Evolutionary conservation across 2,797 vertebrate species (phyloP).

Genomic region (Fistularia tabacaria): DNA sequence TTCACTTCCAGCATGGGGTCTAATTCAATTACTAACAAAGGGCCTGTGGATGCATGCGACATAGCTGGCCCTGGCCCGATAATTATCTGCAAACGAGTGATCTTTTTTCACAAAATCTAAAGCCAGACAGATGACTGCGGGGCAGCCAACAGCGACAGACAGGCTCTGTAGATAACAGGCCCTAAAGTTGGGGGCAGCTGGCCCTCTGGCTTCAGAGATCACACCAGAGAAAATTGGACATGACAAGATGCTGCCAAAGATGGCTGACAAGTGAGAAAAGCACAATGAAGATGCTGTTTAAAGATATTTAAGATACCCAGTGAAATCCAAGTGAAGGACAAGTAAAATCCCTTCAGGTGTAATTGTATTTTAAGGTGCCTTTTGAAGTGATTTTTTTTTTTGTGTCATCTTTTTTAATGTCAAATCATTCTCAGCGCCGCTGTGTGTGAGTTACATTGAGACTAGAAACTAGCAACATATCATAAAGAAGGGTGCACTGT

Average conservation of each 20-base stretch:
- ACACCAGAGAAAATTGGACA: conserved; percentile 44
- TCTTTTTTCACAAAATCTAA: conserved; percentile 43
- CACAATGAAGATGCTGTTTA: conserved; percentile 29
- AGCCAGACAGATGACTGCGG: conserved; percentile 39
- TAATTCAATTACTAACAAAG: conserved; percentile 66
- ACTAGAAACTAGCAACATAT: too few species aligned
- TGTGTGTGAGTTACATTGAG: too few species aligned
- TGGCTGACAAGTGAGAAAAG: conserved; percentile 29
- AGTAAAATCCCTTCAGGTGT: background rate
- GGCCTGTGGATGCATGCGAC: conserved; percentile 50
- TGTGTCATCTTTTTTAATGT: too few species aligned
- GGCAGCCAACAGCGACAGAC: conserved; percentile 47
- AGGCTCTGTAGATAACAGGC: conserved; percentile 43
- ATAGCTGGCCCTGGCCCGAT: conserved; percentile 53
- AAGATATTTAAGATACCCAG: conserved; percentile 29
- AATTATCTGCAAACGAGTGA: conserved; percentile 62
- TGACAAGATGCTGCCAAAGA: conserved; percentile 52
- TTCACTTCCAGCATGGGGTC: conserved; percentile 55
- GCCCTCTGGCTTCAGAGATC: conserved; percentile 22
- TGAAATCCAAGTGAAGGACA: conserved; percentile 9
- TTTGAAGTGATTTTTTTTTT: too few species aligned
- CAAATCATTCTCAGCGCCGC: too few species aligned
- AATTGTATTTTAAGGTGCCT: background rate
- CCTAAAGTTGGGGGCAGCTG: conserved; percentile 53
- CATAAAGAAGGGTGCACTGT: too few species aligned